Percentiles rank a stretch among this genome's conserved stretches.
These are phyloP conservation scores for Tigriopus japonicus DNA, from an alignment of 1,140 invertebrate species.

Conservation along the genomic window DNA sequence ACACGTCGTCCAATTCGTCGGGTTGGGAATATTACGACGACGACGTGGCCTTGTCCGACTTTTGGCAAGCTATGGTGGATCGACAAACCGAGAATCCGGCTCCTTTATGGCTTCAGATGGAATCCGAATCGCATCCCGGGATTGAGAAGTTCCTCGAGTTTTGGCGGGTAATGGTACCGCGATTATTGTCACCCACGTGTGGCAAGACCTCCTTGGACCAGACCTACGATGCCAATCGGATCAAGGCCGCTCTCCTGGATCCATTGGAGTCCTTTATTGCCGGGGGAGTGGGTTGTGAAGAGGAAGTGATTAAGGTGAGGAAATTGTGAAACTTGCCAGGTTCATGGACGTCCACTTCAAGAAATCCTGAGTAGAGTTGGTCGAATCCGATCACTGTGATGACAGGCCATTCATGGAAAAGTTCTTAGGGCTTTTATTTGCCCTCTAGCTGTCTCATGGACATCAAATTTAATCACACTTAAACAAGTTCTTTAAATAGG, in stretches of 20 bases:
- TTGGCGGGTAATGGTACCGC: conserved; percentile 3
- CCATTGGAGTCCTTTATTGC: neutral
- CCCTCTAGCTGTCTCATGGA: too few relatives aligned
- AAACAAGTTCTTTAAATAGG: too few relatives aligned
- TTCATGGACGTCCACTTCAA: too few relatives aligned
- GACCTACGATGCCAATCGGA: neutral
- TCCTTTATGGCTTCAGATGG: neutral
- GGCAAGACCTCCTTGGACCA: conserved; percentile 2
- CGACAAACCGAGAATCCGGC: neutral
- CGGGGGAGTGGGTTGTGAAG: too few relatives aligned
- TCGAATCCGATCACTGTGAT: too few relatives aligned
- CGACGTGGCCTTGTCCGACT: neutral
- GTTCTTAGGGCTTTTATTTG: too few relatives aligned
- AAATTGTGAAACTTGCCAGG: too few relatives aligned
- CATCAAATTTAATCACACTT: too few relatives aligned
- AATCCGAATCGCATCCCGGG: neutral
- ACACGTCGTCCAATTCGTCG: too few relatives aligned
- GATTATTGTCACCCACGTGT: neutral
- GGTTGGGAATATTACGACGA: conserved; percentile 9
- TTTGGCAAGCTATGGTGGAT: neutral
- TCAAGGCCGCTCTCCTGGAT: neutral
- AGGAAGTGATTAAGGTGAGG: too few relatives aligned
- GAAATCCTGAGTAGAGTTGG: too few relatives aligned
- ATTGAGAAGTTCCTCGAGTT: neutral
- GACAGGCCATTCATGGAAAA: too few relatives aligned